These are phyloP conservation scores for Ammospiza nelsoni DNA, from an alignment of 2,113 vertebrate species.

Conservation along the genomic window DNA sequence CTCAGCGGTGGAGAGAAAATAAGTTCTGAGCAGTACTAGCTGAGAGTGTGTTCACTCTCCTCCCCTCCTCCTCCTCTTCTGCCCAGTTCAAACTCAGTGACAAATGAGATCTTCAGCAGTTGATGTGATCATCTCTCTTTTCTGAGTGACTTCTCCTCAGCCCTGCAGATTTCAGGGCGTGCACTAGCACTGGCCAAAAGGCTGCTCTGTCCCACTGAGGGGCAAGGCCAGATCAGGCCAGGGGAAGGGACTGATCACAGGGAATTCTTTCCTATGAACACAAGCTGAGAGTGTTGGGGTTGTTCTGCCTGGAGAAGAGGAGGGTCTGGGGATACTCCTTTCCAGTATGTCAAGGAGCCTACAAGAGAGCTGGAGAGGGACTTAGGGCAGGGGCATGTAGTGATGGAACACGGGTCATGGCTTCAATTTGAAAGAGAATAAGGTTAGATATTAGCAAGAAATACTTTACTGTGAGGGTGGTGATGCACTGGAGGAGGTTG, in stretches of 20 bases:
- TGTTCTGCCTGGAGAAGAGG: neutral
- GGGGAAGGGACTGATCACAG: neutral
- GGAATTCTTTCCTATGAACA: neutral
- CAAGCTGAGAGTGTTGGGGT: neutral
- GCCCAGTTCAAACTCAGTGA: neutral
- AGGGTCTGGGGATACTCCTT: neutral
- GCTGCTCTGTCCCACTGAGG: neutral
- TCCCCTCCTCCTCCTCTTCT: neutral
- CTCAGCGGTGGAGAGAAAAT: neutral
- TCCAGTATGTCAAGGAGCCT: neutral
- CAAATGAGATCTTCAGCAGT: neutral
- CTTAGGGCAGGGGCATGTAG: neutral
- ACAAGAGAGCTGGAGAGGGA: neutral
- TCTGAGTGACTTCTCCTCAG: neutral
- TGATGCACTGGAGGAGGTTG: neutral
- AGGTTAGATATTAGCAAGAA: neutral
- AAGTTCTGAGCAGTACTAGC: neutral
- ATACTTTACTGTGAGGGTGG: neutral
- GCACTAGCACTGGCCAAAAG: neutral
- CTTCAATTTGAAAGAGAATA: neutral
- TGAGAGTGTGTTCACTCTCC: neutral
- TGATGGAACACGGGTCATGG: fast-evolving
- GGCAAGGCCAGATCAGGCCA: neutral
- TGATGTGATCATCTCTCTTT: neutral
- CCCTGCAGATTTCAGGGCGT: neutral